phyloP scores from a whole-genome alignment of 2,888 invertebrate genomes.

The Platynereis dumerilii region DNA sequence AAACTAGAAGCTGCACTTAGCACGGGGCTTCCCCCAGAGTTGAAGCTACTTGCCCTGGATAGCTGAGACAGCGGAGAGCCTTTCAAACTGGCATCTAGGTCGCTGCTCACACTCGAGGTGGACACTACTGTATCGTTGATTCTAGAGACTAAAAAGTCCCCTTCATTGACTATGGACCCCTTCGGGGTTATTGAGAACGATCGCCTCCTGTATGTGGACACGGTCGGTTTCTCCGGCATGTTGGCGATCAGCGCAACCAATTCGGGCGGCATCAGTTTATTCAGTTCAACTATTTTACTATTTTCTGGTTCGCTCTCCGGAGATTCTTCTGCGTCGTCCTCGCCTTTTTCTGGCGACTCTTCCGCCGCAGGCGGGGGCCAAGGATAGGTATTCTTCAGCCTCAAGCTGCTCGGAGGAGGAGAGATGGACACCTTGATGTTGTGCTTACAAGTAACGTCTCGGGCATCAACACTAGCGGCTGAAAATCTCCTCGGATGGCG shows the following conservation, averaged over 20 bases:
- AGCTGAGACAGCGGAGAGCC: neutral
- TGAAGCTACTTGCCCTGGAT: slow-evolving; percentile 25
- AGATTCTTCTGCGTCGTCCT: neutral
- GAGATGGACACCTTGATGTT: slow-evolving; percentile 21
- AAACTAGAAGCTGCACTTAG: slow-evolving; percentile 23
- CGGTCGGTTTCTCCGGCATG: slow-evolving; percentile 7
- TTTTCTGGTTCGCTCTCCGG: neutral
- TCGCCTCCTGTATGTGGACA: slow-evolving; percentile 59
- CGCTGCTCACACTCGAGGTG: slow-evolving; percentile 13
- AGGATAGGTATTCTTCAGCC: slow-evolving; percentile 8
- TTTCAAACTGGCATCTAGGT: slow-evolving; percentile 8
- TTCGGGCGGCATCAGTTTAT: slow-evolving; percentile 8
- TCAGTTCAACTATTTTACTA: neutral
- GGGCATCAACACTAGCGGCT: slow-evolving; percentile 15
- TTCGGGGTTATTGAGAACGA: slow-evolving; percentile 93
- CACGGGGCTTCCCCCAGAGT: slow-evolving; percentile 18
- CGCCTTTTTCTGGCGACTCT: neutral
- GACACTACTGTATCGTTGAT: slow-evolving; percentile 19
- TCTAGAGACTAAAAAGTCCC: slow-evolving; percentile 26
- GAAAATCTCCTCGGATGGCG: slow-evolving; percentile 13
- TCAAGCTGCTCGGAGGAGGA: slow-evolving; percentile 10
- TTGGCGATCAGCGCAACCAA: slow-evolving; percentile 12
- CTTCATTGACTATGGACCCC: slow-evolving; percentile 69
- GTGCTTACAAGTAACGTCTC: slow-evolving; percentile 19
- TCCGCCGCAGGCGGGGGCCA: neutral